Evolutionary conservation across 1,140 invertebrate species (phyloP).

Genomic region (Neodiprion virginianus): DNA sequence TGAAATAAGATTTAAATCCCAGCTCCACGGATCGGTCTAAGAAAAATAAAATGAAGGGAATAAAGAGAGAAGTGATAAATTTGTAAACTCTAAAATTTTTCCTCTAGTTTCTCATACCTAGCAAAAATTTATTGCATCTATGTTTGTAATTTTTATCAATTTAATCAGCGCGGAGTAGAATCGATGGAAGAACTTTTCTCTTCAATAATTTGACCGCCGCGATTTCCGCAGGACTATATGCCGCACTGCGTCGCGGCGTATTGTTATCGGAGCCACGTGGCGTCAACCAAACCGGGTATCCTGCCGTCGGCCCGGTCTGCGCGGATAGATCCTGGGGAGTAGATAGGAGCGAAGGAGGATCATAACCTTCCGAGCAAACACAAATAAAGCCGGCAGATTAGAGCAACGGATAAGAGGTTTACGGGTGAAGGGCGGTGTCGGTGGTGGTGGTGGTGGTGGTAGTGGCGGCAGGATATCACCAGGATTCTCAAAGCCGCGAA

Average conservation of each 20-base stretch:
- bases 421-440: slow-evolving; percentile 15
- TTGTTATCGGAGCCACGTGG: slow-evolving; percentile 59
- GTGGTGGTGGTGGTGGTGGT: not conserved
- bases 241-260: not conserved
- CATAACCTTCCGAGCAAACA: slow-evolving; percentile 53
- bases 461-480: not conserved
- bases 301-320: slow-evolving; percentile 30
- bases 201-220: no score
- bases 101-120: no score
- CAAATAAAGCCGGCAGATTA: slow-evolving; percentile 47
- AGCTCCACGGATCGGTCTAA: no score
- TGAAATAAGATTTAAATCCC: no score
- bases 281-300: slow-evolving; percentile 31
- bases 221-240: no score
- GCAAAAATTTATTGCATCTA: no score
- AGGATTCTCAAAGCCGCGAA: not conserved
- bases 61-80: no score
- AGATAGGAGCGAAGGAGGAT: slow-evolving; percentile 50
- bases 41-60: no score
- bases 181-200: no score
- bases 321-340: slow-evolving; percentile 44
- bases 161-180: no score
- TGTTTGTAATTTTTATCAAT: no score
- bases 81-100: no score
- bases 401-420: slow-evolving; percentile 35